phyloP scores from a whole-genome alignment of 1,140 invertebrate species.

The Drosophila mojavensis region DNA sequence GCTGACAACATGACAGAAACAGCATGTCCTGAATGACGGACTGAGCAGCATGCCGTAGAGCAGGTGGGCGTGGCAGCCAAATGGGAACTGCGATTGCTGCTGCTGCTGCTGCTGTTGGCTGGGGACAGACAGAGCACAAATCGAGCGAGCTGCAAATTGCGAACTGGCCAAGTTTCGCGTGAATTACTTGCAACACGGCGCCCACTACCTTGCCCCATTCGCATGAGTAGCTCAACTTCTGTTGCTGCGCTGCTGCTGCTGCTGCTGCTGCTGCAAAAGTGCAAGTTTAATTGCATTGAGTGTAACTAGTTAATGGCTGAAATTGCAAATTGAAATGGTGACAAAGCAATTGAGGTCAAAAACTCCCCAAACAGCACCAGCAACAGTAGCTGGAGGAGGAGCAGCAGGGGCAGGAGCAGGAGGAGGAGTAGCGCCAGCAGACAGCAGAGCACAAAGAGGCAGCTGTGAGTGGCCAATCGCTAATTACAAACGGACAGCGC shows the following conservation, averaged over 20 bases:
- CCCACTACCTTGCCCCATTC: constrained; percentile 37
- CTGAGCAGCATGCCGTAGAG: neutral
- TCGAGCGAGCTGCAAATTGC: constrained; percentile 27
- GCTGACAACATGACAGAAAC: constrained; percentile 42
- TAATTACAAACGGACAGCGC: constrained; percentile 76
- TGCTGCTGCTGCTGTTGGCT: neutral
- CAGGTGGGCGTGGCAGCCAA: neutral
- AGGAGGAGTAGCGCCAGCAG: neutral
- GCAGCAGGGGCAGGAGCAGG: neutral
- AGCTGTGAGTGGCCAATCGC: constrained; percentile 40
- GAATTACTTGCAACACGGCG: constrained; percentile 44
- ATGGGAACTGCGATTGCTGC: neutral
- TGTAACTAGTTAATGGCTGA: constrained; percentile 80
- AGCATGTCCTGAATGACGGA: constrained; percentile 3
- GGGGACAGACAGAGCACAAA: neutral
- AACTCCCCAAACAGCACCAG: constrained; percentile 59
- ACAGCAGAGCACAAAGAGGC: constrained; percentile 1
- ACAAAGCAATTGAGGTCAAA: constrained; percentile 81
- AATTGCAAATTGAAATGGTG: constrained; percentile 83
- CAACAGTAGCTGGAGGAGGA: constrained; percentile 29
- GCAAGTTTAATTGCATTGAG: constrained; percentile 82
- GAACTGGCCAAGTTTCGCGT: constrained; percentile 36
- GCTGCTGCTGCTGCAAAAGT: constrained; percentile 51
- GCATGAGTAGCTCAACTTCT: neutral
- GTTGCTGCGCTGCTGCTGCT: neutral